Base-by-base conservation (phyloP, 2,113 vertebrate species). In the Lipotes vexillifer region DNA sequence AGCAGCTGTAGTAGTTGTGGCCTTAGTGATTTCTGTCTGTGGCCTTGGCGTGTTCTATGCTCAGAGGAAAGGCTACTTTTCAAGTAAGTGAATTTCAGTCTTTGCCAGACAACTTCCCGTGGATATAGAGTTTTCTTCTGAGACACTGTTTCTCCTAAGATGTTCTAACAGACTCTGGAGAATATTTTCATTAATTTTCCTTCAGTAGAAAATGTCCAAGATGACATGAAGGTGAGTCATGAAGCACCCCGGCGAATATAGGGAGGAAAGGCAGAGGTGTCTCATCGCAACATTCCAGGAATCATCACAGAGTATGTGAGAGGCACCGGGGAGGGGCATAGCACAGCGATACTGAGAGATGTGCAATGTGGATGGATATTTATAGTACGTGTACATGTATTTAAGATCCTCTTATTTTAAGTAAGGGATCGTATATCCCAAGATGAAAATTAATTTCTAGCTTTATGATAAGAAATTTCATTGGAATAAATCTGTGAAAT, bases 21-120 rank as follows among this genome's bases (percentile, higher is more conserved):
- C 98, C 94, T 88, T 99, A 25, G 98, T 99, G 89, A 88, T 99
- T 88, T 96, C 99, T 61, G 29, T 99, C 29, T 99, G 99, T 98
- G 99, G 99, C 97, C 98, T 99, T 94, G 99, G 99, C 57, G 98
- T 99, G 95, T 99, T 99, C 97, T 99, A 99, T 80, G 99, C 99
- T 96, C 99, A 99, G 97, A 99, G 98, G 66, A 98, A 98, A 93
- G 99, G 99, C 92, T 99, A 99, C 98, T 99, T 98, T 84, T 92
- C 98, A 94, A 98, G 98, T 98, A 97, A 98, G 98, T 98, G 61
- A 81, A 81, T 66, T 36, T 94, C 52, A 82, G 5, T 90, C 31
- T 74, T 87, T 61, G 29, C 33, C 81, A 81, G 44, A 77, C 21
- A 44, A 14, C 49, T 89, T 93, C 38, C 4, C 65, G 1, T 38